Base-by-base conservation (phyloP, 1,140 invertebrate genomes). In the Mycetomoellerius zeteki region DNA sequence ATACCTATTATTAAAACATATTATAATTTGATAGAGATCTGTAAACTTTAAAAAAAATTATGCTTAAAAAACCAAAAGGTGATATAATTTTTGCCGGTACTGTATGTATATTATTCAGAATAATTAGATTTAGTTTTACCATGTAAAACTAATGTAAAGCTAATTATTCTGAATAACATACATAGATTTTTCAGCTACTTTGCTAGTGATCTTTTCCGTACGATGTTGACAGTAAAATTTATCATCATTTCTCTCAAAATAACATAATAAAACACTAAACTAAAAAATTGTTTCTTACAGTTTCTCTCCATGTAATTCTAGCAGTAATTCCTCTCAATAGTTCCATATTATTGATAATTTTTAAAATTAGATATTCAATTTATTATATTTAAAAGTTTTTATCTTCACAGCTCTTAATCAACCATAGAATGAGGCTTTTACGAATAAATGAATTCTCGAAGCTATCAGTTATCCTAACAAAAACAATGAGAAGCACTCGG, bases 381-480 rank as follows among this genome's bases (percentile, higher is more conserved):
- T 30, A 27, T 19, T 12, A 24, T 19, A 58, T 76, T 8, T 37
- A 7, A 14, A 64, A 12, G 1, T n/a, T 62, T 43, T 10, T 21
- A 77, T 65, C 27, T 30, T 21, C n/a, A 10, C 0, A 24, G 14
- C 14, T 10, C 37, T 64, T 50, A 78, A 64, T 65, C 19, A 52
- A 33, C 2, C 60, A 47, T 33, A 30, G n/a, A 33, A 80, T 33
- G 10, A 76, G 12, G 30, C 43, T 50, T 30, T 50, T 52, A 50
- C 2, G 30, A 47, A 19, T 52, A 80, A 80, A 52, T n/a, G 27
- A 47, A 52, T 52, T 78, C 47, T 80, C 60, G 1, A 65, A 65
- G 19, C 43, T 33, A 78, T 47, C 60, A 47, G 43, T 78, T 78
- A 64, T 78, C 43, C 24, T 47, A 64, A 78, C 12, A 21, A 65